Evolutionary conservation across 2,797 vertebrate genomes (phyloP), one percentile per base, ranked within the genome.

Genomic region (Numenius phaeopus): DNA sequence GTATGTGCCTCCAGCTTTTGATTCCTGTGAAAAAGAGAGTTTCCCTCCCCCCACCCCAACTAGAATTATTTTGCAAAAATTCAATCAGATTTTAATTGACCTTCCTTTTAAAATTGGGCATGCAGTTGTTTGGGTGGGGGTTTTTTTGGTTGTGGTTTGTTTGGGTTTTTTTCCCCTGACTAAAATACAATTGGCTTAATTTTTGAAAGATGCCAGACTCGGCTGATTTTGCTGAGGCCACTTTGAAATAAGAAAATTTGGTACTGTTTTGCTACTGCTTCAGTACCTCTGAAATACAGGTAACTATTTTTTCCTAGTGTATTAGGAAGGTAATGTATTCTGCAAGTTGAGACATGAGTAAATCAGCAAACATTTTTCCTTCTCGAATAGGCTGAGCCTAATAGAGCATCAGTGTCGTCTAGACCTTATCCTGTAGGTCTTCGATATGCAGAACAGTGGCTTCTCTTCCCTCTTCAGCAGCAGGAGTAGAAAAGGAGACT

Each of bases 1-100:
- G 64, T 90, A 29, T 84, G 78, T 91, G 78, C n/a, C 89, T 90
- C 61, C 66, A 93, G 94, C 82, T 93, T 92, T 67, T 85, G 49
- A 71, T 71, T 93, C 72, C 79, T 82, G 65, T 87, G 84, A 80
- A 87, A 87, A 76, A 54, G 44, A 84, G 12, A 37, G 40, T 80
- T 70, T 73, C 34, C 37, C 59, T 71, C 30, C 81, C 42, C 30
- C 40, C 9, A 4, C 21, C 19, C 22, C 32, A 55, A 3, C 0
- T 5, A 62, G 58, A 87, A 66, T 90, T 93, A 46, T 62, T 82
- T 82, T 90, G 57, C 46, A 71, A 2, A 70, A 61, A 57, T 80
- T 96, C 49, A 52, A 7, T 78, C 40, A 23, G 40, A 47, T 80
- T 94, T 77, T 54, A 64, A 16, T 66, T 92, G 27, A 70, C 34